These are phyloP conservation scores for Drosophila testacea DNA, from an alignment of 2,888 invertebrate genomes.

Conservation along the genomic window DNA sequence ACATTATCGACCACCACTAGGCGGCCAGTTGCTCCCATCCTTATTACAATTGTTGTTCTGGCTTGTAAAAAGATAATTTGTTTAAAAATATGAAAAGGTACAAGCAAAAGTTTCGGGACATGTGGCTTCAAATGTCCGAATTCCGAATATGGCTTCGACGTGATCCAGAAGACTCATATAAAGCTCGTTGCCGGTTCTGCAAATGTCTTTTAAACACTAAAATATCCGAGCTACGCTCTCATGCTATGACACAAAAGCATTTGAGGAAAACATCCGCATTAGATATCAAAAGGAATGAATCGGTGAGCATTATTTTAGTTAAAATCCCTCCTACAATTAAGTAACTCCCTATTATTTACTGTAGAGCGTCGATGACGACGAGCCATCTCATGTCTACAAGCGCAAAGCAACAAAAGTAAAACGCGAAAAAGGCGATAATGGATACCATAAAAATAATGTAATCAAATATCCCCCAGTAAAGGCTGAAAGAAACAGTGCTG, in stretches of 20 bases:
- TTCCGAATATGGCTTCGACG: conserved; percentile 59
- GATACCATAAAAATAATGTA: neutral
- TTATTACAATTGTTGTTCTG: conserved; percentile 33
- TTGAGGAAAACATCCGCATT: conserved; percentile 30
- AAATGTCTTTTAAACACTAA: conserved; percentile 70
- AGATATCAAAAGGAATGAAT: conserved; percentile 11
- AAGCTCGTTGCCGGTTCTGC: conserved; percentile 64
- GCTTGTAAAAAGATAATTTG: conserved; percentile 8
- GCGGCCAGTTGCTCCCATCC: conserved; percentile 43
- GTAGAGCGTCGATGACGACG: conserved; percentile 35
- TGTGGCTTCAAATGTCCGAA: conserved; percentile 71
- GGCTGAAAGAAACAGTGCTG: conserved; percentile 28
- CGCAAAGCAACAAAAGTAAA: conserved; percentile 12
- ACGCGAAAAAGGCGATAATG: conserved; percentile 19
- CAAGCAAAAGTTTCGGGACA: conserved; percentile 68
- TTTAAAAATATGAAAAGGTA: conserved; percentile 57
- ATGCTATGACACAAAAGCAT: conserved; percentile 67
- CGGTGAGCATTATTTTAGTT: conserved; percentile 33
- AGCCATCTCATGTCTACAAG: conserved; percentile 14
- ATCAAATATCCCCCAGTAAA: conserved; percentile 17
- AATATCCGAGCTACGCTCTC: conserved; percentile 66
- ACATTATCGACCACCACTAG: conserved; percentile 21
- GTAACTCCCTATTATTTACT: neutral
- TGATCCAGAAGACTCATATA: conserved; percentile 69
- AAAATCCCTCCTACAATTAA: neutral